These are phyloP conservation scores for Lepus townsendii DNA, from an alignment of 2,797 vertebrate species.

Conservation along the genomic window DNA sequence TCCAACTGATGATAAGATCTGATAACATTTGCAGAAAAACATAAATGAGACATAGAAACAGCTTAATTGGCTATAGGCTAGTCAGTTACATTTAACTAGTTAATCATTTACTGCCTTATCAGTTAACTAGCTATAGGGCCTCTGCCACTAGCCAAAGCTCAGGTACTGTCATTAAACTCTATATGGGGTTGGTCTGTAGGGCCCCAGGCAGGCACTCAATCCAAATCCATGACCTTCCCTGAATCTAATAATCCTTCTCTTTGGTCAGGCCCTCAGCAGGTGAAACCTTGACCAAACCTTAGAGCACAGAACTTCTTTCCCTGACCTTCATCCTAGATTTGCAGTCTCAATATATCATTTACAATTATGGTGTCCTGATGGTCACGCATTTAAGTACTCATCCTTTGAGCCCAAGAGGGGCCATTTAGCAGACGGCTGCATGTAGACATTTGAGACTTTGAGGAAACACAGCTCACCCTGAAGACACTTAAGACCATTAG, in stretches of 20 bases:
- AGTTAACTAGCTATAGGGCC: not conserved
- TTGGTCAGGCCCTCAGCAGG: not conserved
- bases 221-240: too few species aligned
- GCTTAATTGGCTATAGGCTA: not conserved
- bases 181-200: too few species aligned
- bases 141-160: not conserved
- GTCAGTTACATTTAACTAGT: not conserved
- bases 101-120: not conserved
- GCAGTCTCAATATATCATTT: not conserved
- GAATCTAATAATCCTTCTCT: not conserved
- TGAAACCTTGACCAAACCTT: too few species aligned
- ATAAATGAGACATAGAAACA: not conserved
- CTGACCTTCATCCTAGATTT: not conserved
- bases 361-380: not conserved
- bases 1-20: not conserved
- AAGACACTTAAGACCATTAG: too few species aligned
- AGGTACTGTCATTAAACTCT: not conserved
- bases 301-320: too few species aligned
- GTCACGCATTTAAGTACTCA: not conserved
- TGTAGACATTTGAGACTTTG: not conserved
- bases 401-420: not conserved
- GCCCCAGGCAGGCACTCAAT: not conserved
- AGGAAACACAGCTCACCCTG: too few species aligned
- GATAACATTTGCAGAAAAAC: not conserved
- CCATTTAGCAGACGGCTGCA: not conserved